Evolutionary conservation across 1,140 invertebrate genomes (phyloP).

Genomic region (Neuroterus valhalla): DNA sequence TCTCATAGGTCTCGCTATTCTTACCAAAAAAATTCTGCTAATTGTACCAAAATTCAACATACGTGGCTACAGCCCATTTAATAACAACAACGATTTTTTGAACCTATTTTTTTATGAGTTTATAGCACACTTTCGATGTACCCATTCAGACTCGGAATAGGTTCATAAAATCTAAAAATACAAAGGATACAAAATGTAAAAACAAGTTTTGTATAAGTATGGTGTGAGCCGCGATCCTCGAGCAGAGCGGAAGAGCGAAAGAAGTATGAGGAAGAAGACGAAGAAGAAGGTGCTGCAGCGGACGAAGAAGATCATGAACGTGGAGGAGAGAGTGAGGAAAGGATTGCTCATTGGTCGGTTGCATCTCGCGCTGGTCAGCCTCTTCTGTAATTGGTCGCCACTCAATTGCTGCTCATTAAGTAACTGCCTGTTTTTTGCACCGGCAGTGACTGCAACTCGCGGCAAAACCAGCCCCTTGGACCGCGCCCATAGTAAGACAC

Average conservation of each 20-base stretch:
- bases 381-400: constrained; percentile 70
- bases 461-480: constrained; percentile 25
- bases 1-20: too few relatives aligned
- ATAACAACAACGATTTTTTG: too few relatives aligned
- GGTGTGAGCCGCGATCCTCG: constrained; percentile 34
- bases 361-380: constrained; percentile 60
- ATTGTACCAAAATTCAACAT: too few relatives aligned
- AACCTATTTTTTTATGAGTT: too few relatives aligned
- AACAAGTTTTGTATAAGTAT: constrained; percentile 38
- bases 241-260: constrained; percentile 40
- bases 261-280: constrained; percentile 13
- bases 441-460: constrained; percentile 51
- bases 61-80: too few relatives aligned
- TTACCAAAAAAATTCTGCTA: too few relatives aligned
- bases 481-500: constrained; percentile 53
- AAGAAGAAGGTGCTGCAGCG: constrained; percentile 43
- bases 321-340: constrained; percentile 54
- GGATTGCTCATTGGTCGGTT: constrained; percentile 66
- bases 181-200: constrained; percentile 39
- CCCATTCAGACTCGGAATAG: too few relatives aligned
- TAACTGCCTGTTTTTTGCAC: constrained; percentile 65
- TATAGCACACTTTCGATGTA: too few relatives aligned
- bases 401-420: constrained; percentile 72
- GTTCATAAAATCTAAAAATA: background rate
- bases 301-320: constrained; percentile 36